Evolutionary conservation across 2,113 vertebrate genomes (phyloP), one percentile per base, ranked within the genome.

Genomic region (Penelope pileata): DNA sequence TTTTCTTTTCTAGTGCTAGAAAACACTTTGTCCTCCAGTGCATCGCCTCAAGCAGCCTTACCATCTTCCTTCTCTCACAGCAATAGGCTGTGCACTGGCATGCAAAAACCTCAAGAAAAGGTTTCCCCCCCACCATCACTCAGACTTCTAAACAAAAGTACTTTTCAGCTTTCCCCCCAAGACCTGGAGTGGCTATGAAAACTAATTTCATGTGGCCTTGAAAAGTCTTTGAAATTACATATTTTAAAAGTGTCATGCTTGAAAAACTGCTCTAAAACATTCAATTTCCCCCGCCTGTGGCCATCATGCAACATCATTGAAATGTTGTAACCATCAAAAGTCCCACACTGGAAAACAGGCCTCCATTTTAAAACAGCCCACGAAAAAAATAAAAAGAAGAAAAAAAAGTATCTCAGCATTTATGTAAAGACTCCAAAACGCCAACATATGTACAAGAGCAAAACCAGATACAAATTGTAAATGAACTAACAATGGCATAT

Each of bases 61-160:
- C 94, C 96, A 87, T 94, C 67, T 94, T 95, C 97, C 91, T 92
- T 96, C 96, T 66, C 76, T 95, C 96, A 97, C 96, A 94, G 97
- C 96, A 87, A 96, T 47, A 90, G 97, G 97, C 95, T 93, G 75
- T 95, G 96, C 97, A 97, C 98, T 97, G 98, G 96, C 98, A 98
- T 98, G 98, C 98, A 98, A 98, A 96, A 98, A 98, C 96, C 97
- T 97, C 94, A 92, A 97, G 81, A 93, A 97, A 97, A 97, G 96
- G 94, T 95, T 90, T 94, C 87, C 96, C 97, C 98, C 97, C 95
- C 96, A 97, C 93, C 97, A 97, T 97, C 97, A 98, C 97, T 98
- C 97, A 97, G 97, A 98, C 98, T 98, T 97, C 98, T 98, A 98
- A 95, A 98, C 97, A 96, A 98, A 97, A 98, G 96, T 97, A 97